These are phyloP conservation scores for Merops nubicus DNA, from an alignment of 2,113 vertebrate species.

Conservation along the genomic window DNA sequence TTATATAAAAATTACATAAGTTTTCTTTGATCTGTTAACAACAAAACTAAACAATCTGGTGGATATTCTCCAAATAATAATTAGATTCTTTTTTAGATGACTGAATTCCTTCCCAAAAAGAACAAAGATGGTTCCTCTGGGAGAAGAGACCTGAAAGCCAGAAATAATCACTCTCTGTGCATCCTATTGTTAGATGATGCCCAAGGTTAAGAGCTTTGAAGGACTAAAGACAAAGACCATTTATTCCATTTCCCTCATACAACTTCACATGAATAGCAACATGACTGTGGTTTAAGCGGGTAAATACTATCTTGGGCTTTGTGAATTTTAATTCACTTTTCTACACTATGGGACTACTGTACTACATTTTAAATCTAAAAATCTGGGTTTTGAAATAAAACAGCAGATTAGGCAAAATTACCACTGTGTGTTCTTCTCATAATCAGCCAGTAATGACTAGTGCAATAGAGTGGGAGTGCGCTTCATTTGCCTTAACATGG, in stretches of 20 bases:
- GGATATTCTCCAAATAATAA: conserved; percentile 26
- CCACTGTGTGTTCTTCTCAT: background rate
- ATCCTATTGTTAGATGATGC: background rate
- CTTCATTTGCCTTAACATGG: background rate
- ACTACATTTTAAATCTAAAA: background rate
- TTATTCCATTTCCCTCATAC: background rate
- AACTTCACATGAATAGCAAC: background rate
- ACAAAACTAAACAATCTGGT: conserved; percentile 31
- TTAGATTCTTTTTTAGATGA: background rate
- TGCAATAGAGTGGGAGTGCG: background rate
- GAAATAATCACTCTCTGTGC: conserved; percentile 7
- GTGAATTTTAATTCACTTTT: background rate
- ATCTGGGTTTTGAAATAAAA: background rate
- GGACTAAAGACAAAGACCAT: background rate
- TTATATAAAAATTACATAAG: conserved; percentile 9
- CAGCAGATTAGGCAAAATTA: background rate
- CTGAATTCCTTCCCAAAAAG: conserved; percentile 4
- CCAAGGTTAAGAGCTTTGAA: background rate
- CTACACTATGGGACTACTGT: background rate
- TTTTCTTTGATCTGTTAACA: conserved; percentile 39
- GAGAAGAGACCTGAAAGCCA: background rate
- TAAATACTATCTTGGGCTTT: background rate
- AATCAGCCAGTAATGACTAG: background rate
- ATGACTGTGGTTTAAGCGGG: background rate
- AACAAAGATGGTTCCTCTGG: conserved; percentile 16